These are phyloP conservation scores for Microcebus murinus DNA, from an alignment of 2,113 vertebrate genomes.

Conservation along the genomic window DNA sequence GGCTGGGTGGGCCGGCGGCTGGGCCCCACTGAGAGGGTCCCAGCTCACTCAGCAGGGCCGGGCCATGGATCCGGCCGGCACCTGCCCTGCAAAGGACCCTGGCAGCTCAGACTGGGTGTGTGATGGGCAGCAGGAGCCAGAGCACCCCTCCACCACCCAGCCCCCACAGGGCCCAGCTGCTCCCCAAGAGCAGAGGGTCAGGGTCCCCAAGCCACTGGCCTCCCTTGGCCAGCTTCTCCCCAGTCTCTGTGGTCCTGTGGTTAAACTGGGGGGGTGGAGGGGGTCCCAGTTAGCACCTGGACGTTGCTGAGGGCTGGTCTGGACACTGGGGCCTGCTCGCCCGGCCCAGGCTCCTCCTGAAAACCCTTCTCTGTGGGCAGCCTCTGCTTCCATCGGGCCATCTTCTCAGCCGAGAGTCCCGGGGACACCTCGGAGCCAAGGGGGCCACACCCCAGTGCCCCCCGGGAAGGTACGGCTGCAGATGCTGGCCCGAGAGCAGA, in stretches of 20 bases:
- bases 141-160: rapidly evolving
- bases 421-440: rapidly evolving
- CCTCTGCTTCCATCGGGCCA: too few relatives aligned
- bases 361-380: neutral
- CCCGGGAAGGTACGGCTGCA: neutral
- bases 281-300: too few relatives aligned
- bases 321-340: neutral
- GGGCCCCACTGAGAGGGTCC: neutral
- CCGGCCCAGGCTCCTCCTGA: neutral
- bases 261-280: rapidly evolving
- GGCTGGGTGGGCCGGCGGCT: neutral
- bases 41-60: neutral
- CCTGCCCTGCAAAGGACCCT: too few relatives aligned
- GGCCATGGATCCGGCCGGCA: rapidly evolving
- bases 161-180: rapidly evolving
- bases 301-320: neutral
- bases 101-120: rapidly evolving
- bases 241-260: rapidly evolving
- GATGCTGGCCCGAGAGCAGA: too few relatives aligned
- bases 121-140: rapidly evolving
- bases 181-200: neutral
- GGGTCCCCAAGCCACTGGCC: neutral
- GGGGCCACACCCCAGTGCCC: rapidly evolving
- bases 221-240: neutral
- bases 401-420: neutral